Conservation (phyloP, 2,797 vertebrate species). For the Rhabdophis nuchalis region DNA sequence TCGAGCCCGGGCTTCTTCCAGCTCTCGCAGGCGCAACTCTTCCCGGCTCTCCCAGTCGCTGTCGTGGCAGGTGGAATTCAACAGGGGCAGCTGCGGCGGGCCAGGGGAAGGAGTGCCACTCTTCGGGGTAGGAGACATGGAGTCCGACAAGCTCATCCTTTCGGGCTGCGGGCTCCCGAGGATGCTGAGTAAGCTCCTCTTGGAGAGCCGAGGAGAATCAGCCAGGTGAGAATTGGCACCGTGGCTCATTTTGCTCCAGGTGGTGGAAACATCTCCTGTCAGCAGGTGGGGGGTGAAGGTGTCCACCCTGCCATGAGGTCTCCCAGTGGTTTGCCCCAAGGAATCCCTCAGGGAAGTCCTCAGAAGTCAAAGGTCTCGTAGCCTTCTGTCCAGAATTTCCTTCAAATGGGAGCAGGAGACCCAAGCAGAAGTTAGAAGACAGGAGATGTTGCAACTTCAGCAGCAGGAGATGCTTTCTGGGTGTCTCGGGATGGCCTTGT, state of each 20-base stretch:
- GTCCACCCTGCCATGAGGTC: neutral
- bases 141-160: conserved; percentile 78
- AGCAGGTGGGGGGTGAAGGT: neutral
- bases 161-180: conserved; percentile 79
- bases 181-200: conserved; percentile 79
- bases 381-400: neutral
- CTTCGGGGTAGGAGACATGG: conserved; percentile 80
- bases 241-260: conserved; percentile 82
- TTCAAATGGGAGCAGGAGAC: neutral
- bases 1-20: conserved; percentile 90
- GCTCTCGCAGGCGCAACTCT: conserved; percentile 89
- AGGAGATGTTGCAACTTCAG: neutral
- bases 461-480: neutral
- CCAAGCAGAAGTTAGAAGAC: neutral
- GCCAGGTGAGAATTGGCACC: conserved; percentile 82
- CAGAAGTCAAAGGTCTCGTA: neutral
- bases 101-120: conserved; percentile 85
- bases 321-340: neutral
- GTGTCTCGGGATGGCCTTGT: neutral
- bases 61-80: conserved; percentile 65
- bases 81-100: conserved; percentile 76
- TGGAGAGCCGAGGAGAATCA: conserved; percentile 77
- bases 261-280: neutral
- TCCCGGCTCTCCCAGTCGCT: conserved; percentile 95
- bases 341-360: neutral